Percentiles rank a stretch among this genome's conserved stretches.
These are phyloP conservation scores for Crepidodera aurea DNA, from an alignment of 2,888 invertebrate species.

Conservation along the genomic window DNA sequence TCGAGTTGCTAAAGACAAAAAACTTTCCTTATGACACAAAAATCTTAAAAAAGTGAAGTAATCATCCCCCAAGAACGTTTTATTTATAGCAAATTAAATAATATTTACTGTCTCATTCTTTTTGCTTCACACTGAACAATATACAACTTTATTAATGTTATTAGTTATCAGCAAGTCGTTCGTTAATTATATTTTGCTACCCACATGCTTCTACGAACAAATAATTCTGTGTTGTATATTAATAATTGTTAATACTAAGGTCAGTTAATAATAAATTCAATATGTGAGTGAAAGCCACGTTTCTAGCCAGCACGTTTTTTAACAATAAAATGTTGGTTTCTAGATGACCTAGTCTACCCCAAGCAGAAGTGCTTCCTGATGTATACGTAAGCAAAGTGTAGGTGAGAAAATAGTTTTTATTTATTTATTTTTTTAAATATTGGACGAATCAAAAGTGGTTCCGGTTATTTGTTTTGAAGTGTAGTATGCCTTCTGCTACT, in stretches of 20 bases:
- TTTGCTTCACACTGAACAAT: not conserved
- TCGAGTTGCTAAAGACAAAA: too few species aligned
- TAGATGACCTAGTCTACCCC: constrained; percentile 3
- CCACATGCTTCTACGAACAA: constrained; percentile 1
- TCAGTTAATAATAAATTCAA: constrained; percentile 9
- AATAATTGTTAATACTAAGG: constrained; percentile 5
- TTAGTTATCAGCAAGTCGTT: constrained; percentile 1
- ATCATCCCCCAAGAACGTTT: too few species aligned
- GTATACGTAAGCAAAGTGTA: not conserved
- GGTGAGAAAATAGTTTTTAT: too few species aligned
- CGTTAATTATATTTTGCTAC: not conserved
- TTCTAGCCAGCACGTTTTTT: not conserved
- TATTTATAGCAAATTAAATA: too few species aligned
- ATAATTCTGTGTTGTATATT: not conserved
- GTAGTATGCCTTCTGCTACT: too few species aligned
- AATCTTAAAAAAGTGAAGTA: too few species aligned
- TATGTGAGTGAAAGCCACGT: constrained; percentile 5
- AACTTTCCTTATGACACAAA: too few species aligned
- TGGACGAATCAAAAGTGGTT: too few species aligned
- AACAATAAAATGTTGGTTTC: not conserved
- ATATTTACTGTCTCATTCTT: too few species aligned
- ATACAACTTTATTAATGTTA: not conserved
- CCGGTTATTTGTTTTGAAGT: too few species aligned
- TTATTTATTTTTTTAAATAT: too few species aligned
- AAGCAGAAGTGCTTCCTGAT: not conserved